These are phyloP conservation scores for Hirtodrosophila cameraria DNA, from an alignment of 2,888 invertebrate genomes.

Conservation along the genomic window DNA sequence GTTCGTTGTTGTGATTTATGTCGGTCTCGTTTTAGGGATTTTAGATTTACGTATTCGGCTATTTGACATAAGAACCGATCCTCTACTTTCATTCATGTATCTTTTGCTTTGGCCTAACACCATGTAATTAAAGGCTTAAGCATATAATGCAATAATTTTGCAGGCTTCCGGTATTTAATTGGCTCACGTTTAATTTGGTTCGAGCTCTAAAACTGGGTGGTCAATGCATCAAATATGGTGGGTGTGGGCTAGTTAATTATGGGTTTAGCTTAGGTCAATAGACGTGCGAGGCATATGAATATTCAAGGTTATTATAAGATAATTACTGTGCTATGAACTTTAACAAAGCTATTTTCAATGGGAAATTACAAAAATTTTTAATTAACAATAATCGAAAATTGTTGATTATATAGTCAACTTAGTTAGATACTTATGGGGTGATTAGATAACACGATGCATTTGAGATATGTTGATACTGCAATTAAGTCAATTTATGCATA, in stretches of 20 bases:
- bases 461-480: not conserved
- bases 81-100: slow-evolving; percentile 51
- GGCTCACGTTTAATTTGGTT: slow-evolving; percentile 50
- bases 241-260: slow-evolving; percentile 59
- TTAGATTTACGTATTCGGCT: too few relatives aligned
- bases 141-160: slow-evolving; percentile 72
- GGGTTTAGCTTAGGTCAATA: slow-evolving; percentile 52
- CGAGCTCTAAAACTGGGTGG: slow-evolving; percentile 60
- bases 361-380: not conserved
- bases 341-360: slow-evolving; percentile 2
- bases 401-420: slow-evolving; percentile 7
- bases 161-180: slow-evolving; percentile 76
- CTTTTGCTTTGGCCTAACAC: slow-evolving; percentile 14
- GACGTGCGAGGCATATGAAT: slow-evolving; percentile 43
- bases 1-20: slow-evolving; percentile 67
- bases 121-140: slow-evolving; percentile 76
- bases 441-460: not conserved
- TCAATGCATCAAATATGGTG: slow-evolving; percentile 29
- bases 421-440: not conserved
- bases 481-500: not conserved
- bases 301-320: slow-evolving; percentile 48
- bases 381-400: slow-evolving; percentile 2
- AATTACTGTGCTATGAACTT: slow-evolving; percentile 1
- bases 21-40: not conserved
- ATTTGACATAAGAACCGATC: slow-evolving; percentile 14